These are phyloP conservation scores for Ceryle rudis DNA, from an alignment of 2,797 vertebrate species.

Conservation along the genomic window DNA sequence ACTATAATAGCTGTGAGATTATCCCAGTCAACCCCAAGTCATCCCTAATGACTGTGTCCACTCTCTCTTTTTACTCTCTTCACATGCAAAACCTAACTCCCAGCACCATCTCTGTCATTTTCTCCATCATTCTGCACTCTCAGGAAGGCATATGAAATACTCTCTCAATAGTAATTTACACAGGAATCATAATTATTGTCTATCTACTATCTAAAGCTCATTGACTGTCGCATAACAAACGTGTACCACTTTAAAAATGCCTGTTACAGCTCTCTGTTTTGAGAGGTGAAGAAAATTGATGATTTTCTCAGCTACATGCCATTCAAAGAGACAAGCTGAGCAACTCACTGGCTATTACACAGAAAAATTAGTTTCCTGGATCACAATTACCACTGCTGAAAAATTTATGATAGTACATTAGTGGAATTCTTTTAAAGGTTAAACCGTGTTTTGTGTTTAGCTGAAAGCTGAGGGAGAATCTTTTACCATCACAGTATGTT, in stretches of 20 bases:
- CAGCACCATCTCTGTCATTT: background rate
- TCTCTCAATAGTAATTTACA: background rate
- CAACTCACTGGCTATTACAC: background rate
- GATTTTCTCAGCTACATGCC: background rate
- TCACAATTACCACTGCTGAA: background rate
- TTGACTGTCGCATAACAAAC: background rate
- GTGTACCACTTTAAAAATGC: background rate
- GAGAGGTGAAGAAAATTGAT: background rate
- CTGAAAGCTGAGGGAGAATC: background rate
- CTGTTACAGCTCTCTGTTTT: background rate
- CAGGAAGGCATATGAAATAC: background rate
- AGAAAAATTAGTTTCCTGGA: background rate
- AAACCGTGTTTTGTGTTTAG: background rate
- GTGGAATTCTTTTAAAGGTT: background rate
- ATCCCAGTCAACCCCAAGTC: background rate
- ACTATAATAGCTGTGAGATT: fast-evolving
- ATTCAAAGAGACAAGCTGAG: background rate
- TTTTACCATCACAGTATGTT: background rate
- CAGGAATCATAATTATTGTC: background rate
- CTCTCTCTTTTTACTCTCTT: background rate
- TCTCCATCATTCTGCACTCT: background rate
- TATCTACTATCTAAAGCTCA: background rate
- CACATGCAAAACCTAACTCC: background rate
- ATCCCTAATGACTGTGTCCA: background rate
- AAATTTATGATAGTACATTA: background rate